Evolutionary conservation across 2,113 vertebrate genomes (phyloP).

Genomic region (Dipodomys stephensi): DNA sequence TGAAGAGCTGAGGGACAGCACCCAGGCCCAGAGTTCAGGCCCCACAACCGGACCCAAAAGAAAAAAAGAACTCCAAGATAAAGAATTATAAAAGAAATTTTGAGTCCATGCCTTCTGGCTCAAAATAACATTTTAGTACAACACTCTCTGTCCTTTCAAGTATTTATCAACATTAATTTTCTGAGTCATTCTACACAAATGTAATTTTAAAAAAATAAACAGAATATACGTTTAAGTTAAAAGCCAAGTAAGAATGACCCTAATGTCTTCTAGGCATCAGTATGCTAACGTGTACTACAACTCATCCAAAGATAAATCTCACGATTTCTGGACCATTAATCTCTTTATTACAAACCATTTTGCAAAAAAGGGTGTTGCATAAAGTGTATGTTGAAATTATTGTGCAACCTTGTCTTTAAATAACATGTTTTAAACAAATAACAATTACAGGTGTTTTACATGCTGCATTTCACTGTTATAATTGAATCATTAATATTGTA

Average conservation of each 20-base stretch:
- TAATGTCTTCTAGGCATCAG: background rate
- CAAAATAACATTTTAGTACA: background rate
- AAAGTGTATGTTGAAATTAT: background rate
- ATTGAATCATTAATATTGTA: background rate
- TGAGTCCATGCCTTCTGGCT: background rate
- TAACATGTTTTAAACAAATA: background rate
- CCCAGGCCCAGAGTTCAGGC: too few relatives aligned
- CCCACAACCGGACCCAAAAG: too few relatives aligned
- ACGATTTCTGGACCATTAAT: background rate
- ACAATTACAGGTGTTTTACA: background rate
- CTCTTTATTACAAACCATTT: background rate
- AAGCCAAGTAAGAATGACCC: background rate
- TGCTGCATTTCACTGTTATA: background rate
- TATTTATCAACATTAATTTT: background rate
- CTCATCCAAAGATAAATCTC: background rate
- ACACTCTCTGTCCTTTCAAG: background rate
- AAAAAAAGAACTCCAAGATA: background rate
- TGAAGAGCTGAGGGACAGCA: too few relatives aligned
- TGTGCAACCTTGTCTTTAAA: background rate
- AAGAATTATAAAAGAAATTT: background rate
- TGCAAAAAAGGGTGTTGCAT: background rate
- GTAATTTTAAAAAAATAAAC: background rate
- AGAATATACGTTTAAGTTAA: background rate
- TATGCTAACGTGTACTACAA: background rate
- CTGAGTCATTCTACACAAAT: background rate